Evolutionary conservation across 1,140 invertebrate genomes (phyloP), one percentile per base, ranked within the genome.

Genomic region (Heliothis subflexa): DNA sequence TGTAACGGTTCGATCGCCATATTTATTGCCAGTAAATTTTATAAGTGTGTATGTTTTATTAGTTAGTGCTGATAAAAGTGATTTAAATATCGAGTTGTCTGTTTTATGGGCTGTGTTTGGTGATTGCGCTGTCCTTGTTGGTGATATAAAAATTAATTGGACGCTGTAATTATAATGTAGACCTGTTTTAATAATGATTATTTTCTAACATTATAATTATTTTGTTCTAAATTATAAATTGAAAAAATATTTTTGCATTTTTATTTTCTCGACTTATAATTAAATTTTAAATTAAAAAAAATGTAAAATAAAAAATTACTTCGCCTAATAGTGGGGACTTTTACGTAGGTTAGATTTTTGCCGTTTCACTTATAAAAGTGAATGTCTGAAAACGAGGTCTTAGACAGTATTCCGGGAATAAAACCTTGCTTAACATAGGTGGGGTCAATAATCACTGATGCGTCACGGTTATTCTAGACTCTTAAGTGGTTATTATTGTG

Each of bases 11-110:
- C 84, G 81, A 87, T 86, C 85, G 82, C 81, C 82, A 84, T 89
- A 88, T 88, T 89, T 89, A 89, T 91, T 85, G 86, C 52, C 64
- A 85, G 80, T 88, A 88, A 86, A 87, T 87, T 86, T 88, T 85
- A 86, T 85, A 86, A 80, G 82, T 82, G 64, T 79, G 71, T 84
- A 78, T 62, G 73, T 70, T 87, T 86, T 88, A 88, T 89, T 87
- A 82, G 84, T 85, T 78, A 78, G 33, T 5, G 74, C 78, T 82
- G 83, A 84, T 87, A 89, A 89, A 87, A 89, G 87, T 87, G 57
- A 61, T 75, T 75, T 75, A 75, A 75, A 75, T 75, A 64, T 62
- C n/a, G 57, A 47, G 3, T 40, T 62, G 73, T 50, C 18, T 21
- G 47, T 75, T 75, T 75, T 62, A 75, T 62, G 47, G 54, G n/a